Percentiles rank a stretch among this genome's conserved stretches.
Evolutionary conservation across 2,888 invertebrate species (phyloP).

Genomic region (Chloroclystis v-ata): DNA sequence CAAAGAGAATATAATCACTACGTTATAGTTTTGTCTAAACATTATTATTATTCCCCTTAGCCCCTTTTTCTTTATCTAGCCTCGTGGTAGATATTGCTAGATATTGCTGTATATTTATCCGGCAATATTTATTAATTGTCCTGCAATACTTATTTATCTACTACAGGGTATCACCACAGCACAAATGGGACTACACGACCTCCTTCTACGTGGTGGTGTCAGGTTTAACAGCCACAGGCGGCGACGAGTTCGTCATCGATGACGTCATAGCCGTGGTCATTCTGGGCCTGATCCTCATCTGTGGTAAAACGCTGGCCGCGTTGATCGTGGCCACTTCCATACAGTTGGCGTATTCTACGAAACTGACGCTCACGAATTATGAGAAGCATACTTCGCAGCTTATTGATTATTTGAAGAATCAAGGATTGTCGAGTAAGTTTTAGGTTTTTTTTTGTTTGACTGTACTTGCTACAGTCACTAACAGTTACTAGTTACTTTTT

Average conservation of each 20-base stretch:
- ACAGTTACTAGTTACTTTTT: too few species aligned
- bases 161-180: slow-evolving; percentile 48
- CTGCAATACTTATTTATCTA: too few species aligned
- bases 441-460: neutral
- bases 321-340: slow-evolving; percentile 60
- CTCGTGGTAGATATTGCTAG: too few species aligned
- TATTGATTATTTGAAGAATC: slow-evolving; percentile 62
- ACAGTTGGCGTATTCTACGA: slow-evolving; percentile 58
- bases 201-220: slow-evolving; percentile 59
- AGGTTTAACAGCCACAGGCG: slow-evolving; percentile 56
- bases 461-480: too few species aligned
- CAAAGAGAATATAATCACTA: too few species aligned
- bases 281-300: slow-evolving; percentile 48
- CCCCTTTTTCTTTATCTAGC: too few species aligned
- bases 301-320: slow-evolving; percentile 64
- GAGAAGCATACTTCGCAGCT: slow-evolving; percentile 54
- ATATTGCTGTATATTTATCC: too few species aligned
- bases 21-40: too few species aligned
- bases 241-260: slow-evolving; percentile 56
- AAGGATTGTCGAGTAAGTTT: slow-evolving; percentile 61
- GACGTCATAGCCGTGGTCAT: slow-evolving; percentile 46
- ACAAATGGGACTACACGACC: slow-evolving; percentile 60
- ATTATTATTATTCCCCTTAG: too few species aligned
- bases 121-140: too few species aligned
- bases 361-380: slow-evolving; percentile 58